These are phyloP conservation scores for Nymphicus hollandicus DNA, from an alignment of 2,113 vertebrate species.

Conservation along the genomic window DNA sequence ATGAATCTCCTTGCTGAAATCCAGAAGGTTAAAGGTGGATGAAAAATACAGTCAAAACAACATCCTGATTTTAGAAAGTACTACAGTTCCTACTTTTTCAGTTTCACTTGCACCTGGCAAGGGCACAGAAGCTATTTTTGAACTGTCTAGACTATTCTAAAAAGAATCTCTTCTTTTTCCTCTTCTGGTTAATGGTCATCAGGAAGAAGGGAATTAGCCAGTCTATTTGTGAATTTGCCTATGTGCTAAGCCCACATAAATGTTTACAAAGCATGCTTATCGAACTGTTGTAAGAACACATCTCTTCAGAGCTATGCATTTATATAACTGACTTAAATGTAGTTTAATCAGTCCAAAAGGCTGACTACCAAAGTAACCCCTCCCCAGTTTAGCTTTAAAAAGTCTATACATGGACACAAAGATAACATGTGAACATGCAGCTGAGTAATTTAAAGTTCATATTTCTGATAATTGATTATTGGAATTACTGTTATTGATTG, in stretches of 20 bases:
- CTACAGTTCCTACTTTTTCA: not conserved
- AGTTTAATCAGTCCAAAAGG: not conserved
- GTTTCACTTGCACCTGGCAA: slow-evolving; percentile 19
- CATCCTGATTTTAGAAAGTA: not conserved
- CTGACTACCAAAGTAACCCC: not conserved
- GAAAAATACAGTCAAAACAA: not conserved
- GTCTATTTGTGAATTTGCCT: not conserved
- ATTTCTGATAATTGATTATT: not conserved
- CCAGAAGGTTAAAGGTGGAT: not conserved
- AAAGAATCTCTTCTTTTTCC: not conserved
- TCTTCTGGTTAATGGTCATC: slow-evolving; percentile 24
- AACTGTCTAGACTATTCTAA: slow-evolving; percentile 37
- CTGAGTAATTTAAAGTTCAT: not conserved
- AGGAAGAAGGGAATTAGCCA: not conserved
- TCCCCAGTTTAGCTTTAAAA: not conserved
- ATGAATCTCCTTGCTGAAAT: not conserved
- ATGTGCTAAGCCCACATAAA: not conserved
- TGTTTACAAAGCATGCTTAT: not conserved
- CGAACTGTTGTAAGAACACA: not conserved
- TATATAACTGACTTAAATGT: not conserved
- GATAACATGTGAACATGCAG: not conserved
- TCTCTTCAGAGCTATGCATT: not conserved
- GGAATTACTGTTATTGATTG: not conserved
- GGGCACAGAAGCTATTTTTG: slow-evolving; percentile 19
- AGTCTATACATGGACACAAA: not conserved